These are phyloP conservation scores for Siniperca chuatsi DNA, from an alignment of 2,113 vertebrate species.

Conservation along the genomic window DNA sequence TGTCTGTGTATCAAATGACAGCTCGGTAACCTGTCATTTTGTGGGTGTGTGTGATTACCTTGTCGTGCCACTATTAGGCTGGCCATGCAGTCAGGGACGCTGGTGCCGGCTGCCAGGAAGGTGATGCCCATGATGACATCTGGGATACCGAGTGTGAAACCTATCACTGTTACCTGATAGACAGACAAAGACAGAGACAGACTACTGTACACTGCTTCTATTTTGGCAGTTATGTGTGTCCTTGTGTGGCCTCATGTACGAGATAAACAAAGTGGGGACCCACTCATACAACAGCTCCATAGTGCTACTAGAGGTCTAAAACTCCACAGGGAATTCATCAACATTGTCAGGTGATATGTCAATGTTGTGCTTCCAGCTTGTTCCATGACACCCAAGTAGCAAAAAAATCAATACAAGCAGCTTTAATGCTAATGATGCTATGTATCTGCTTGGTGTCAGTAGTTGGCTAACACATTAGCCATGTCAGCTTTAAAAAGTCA, in stretches of 20 bases:
- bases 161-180: conserved; percentile 95
- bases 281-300: not conserved
- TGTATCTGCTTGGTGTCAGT: too few species aligned
- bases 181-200: not conserved
- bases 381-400: too few species aligned
- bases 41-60: conserved; percentile 81
- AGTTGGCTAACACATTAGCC: not conserved
- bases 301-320: not conserved
- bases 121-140: conserved; percentile 99
- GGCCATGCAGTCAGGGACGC: conserved; percentile 98
- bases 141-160: conserved; percentile 95
- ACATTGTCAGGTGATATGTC: too few species aligned
- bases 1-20: conserved; percentile 16
- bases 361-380: not conserved
- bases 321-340: not conserved
- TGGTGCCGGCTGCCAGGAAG: conserved; percentile 97
- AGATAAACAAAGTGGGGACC: not conserved
- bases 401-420: not conserved
- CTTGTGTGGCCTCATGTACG: not conserved
- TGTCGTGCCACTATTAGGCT: conserved; percentile 97
- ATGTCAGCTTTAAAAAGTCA: not conserved
- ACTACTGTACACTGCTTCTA: not conserved
- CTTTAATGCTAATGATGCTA: not conserved
- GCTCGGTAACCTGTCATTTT: conserved; percentile 16
- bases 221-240: not conserved